These are phyloP conservation scores for Brachyptera putata DNA, from an alignment of 2,888 invertebrate species.

Conservation along the genomic window DNA sequence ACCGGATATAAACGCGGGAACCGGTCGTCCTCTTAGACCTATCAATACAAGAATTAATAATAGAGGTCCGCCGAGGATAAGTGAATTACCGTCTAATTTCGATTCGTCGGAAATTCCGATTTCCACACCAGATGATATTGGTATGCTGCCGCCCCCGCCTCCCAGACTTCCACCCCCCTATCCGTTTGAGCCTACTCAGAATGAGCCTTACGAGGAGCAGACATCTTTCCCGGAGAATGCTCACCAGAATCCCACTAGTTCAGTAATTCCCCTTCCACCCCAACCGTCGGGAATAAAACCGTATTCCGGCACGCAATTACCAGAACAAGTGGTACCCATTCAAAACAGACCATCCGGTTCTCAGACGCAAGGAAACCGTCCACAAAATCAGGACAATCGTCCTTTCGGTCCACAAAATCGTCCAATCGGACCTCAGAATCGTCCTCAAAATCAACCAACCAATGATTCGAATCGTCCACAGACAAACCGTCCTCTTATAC, in stretches of 20 bases:
- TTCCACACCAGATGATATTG: constrained; percentile 45
- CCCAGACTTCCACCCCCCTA: constrained; percentile 60
- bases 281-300: constrained; percentile 52
- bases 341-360: constrained; percentile 42
- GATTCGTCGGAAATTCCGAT: constrained; percentile 45
- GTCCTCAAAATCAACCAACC: not conserved
- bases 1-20: constrained; percentile 44
- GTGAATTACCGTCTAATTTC: constrained; percentile 69
- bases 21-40: constrained; percentile 61
- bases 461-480: too few relatives aligned
- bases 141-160: constrained; percentile 44
- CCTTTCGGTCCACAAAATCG: not conserved
- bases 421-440: not conserved
- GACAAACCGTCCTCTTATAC: too few relatives aligned
- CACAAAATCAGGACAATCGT: not conserved
- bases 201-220: too few relatives aligned
- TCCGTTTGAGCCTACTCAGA: constrained; percentile 64
- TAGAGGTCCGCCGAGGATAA: constrained; percentile 80
- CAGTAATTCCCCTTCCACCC: constrained; percentile 48
- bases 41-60: constrained; percentile 79
- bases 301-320: constrained; percentile 64
- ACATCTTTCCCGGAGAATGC: constrained; percentile 38
- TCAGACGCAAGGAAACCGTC: not conserved
- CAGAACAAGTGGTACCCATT: constrained; percentile 67
- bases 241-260: constrained; percentile 39